Evolutionary conservation across 2,113 vertebrate species (phyloP), one percentile per base, ranked within the genome.

Genomic region (Greenwoodochromis staneri): DNA sequence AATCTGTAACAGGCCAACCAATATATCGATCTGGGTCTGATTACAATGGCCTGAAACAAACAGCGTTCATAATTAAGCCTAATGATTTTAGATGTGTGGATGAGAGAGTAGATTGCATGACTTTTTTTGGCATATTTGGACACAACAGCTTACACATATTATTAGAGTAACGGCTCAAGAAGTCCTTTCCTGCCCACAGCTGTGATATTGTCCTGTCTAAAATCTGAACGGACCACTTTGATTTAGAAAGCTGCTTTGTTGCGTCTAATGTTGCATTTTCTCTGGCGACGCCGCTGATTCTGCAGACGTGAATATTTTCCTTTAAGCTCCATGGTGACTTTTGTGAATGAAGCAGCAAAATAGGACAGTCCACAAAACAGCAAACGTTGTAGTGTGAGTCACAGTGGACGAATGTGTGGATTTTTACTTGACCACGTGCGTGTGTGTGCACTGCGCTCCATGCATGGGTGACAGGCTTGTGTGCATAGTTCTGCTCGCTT

Each of bases 281-380:
- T 78, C 71, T 78, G 10, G 45, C 10, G 10, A 31, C 4, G 17
- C 21, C 0, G 3, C 71, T 5, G 9, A 13, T 19, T 31, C 71
- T 78, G 71, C 1, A 78, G 10, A 78, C 6, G 1, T 49, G 9
- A 12, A 29, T 19, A 31, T 78, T 47, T 11, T 47, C 42, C n/a
- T 49, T 51, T 8, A 0, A 78, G 10, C 27, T 5, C 27, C 16
- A n/a, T 12, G 17, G 1, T 31, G 27, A 51, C 2, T 78, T 78
- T 51, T 78, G 27, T 78, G 73, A 78, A 78, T 78, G 73, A 78
- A 78, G 17, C 17, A 34, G 10, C 45, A 78, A 78, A 49, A 29
- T 13, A 47, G 10, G 5, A 8, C 27, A 47, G 16, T 49, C 42
- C 24, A 17, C 9, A 1, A 69, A 9, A 14, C n/a, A 69, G 19